These are phyloP conservation scores for Mythimna ferrago DNA, from an alignment of 2,888 invertebrate species.

Conservation along the genomic window DNA sequence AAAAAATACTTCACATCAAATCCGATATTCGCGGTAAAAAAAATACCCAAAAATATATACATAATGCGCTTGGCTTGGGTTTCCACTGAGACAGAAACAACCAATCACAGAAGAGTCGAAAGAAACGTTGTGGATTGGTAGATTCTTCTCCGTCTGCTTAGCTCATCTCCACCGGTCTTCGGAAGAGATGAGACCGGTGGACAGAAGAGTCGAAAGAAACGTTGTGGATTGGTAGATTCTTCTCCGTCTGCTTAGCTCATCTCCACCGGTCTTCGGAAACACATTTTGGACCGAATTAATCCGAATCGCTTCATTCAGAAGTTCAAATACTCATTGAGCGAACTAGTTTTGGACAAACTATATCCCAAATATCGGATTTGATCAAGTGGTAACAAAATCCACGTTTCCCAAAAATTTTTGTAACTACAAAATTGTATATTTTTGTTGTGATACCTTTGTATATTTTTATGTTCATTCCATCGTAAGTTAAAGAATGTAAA, in stretches of 20 bases:
- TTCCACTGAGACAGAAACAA: neutral
- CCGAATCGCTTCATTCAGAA: neutral
- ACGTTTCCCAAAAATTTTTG: constrained; percentile 12
- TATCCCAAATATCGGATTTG: constrained; percentile 11
- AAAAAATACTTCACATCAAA: constrained; percentile 1
- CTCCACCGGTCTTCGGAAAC: neutral
- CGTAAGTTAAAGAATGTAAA: constrained; percentile 47
- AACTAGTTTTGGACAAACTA: neutral
- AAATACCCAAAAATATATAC: neutral
- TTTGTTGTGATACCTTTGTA: constrained; percentile 53
- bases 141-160: neutral
- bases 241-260: neutral
- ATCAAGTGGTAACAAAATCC: constrained; percentile 5
- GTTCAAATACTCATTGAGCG: neutral
- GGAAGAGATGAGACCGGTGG: too few relatives aligned
- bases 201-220: neutral
- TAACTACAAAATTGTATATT: constrained; percentile 25
- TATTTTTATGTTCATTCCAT: constrained; percentile 62
- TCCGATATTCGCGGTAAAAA: neutral
- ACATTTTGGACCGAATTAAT: neutral
- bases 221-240: neutral
- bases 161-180: neutral
- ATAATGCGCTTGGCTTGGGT: neutral
- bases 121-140: neutral
- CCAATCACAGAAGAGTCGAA: neutral